Base-by-base conservation (phyloP, 2,113 vertebrate species). In the Pongo pygmaeus region DNA sequence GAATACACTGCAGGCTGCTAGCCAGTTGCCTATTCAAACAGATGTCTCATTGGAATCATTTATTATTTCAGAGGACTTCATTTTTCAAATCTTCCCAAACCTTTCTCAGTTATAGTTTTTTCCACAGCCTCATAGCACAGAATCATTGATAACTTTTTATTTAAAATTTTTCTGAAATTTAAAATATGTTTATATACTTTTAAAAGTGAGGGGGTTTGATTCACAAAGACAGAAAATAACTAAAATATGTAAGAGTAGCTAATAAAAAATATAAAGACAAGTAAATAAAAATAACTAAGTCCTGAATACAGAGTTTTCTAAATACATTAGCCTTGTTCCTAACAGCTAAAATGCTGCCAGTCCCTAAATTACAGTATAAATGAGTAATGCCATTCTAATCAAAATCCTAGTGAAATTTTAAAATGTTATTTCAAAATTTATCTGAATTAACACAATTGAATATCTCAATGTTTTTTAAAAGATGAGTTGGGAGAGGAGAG, bases 1-100 rank as follows among this genome's bases (percentile, higher is more conserved):
- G 17, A 74, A 93, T 81, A 80, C 43, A 78, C 43, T 38, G 14
- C 59, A 74, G 83, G 40, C 13, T 85, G 43, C 32, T 87, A 70
- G 22, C 43, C 52, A 22, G 10, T 81, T 81, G 70, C 90, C 43
- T 81, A 25, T 50, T 72, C 67, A 81, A 87, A 84, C 18, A 87
- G 55, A 69, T 72, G 50, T 84, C 27, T 85, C 22, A 57, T 30
- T 96, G 72, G n/a, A 81, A 93, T 77, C 55, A 83, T 89, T 90
- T 97, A 90, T 88, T 14, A 69, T 93, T 95, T 88, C 83, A 93
- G 94, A 85, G 46, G 18, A 85, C 89, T 91, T 96, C 50, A 83
- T 50, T 96, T 88, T 93, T 96, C 6, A 94, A 85, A 91, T 11
- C 55, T 91, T 84, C 38, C 40, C 69, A 84, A 84, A 55, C 4